Evolutionary conservation across 2,113 vertebrate genomes (phyloP).

Genomic region (Apteryx mantelli): DNA sequence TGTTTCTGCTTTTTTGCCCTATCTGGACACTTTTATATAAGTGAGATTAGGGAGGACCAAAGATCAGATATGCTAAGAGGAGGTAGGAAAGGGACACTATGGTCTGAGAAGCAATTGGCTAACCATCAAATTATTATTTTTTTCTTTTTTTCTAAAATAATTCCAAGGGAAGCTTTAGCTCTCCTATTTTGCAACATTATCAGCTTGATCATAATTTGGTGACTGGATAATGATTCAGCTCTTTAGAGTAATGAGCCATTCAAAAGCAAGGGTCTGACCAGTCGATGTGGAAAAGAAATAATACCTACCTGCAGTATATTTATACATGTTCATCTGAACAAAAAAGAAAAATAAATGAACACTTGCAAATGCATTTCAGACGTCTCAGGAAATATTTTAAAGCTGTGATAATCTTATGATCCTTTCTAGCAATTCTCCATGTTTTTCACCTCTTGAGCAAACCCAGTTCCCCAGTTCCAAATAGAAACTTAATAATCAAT

Average conservation of each 20-base stretch:
- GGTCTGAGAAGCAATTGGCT: not conserved
- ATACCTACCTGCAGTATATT: not conserved
- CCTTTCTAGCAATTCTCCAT: not conserved
- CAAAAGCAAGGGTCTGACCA: not conserved
- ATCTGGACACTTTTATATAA: not conserved
- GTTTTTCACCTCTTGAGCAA: not conserved
- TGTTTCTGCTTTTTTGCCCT: not conserved
- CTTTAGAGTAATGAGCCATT: not conserved
- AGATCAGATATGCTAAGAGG: not conserved
- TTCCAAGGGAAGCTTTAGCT: not conserved
- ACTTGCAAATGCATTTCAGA: not conserved
- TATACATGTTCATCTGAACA: not conserved
- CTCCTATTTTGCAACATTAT: not conserved
- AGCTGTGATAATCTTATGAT: not conserved
- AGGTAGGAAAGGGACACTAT: not conserved
- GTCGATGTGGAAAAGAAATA: not conserved
- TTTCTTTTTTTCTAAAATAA: not conserved
- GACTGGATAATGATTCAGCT: not conserved
- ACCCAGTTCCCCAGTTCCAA: too few species aligned
- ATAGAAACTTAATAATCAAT: too few species aligned
- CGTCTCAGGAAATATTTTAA: not conserved
- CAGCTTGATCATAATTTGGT: not conserved
- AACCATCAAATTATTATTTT: not conserved
- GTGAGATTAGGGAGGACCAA: not conserved
- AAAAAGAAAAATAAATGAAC: not conserved